phyloP scores from a whole-genome alignment of 2,888 invertebrate species.

The Idaea straminata region DNA sequence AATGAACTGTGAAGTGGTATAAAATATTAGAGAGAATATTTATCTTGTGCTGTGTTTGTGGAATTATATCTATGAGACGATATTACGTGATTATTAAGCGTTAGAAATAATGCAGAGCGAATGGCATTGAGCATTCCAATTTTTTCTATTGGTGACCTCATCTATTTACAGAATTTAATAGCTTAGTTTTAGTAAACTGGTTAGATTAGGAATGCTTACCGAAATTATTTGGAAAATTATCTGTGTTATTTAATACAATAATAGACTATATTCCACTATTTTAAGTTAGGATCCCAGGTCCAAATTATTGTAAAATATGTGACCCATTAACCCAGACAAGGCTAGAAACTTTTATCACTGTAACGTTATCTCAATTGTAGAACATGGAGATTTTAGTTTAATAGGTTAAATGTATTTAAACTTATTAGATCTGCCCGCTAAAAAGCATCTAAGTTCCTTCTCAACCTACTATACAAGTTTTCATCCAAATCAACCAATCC shows the following conservation, averaged over 20 bases:
- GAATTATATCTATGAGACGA: slow-evolving; percentile 12
- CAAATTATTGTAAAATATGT: no score
- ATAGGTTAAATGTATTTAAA: no score
- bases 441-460: no score
- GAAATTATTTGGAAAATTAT: background rate
- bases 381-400: no score
- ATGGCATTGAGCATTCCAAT: slow-evolving; percentile 11
- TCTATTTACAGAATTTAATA: slow-evolving; percentile 29
- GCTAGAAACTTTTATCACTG: no score
- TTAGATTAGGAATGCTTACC: background rate
- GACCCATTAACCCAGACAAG: no score
- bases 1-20: background rate
- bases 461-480: no score
- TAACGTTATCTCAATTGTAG: no score
- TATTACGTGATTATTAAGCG: background rate
- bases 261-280: no score
- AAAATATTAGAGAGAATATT: background rate
- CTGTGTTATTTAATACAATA: background rate
- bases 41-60: slow-evolving; percentile 44
- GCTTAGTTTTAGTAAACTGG: slow-evolving; percentile 7
- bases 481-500: no score
- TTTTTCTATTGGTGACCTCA: slow-evolving; percentile 50
- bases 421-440: no score
- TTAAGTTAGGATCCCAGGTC: no score
- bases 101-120: slow-evolving; percentile 5